Percentiles rank a stretch among this genome's conserved stretches.
Evolutionary conservation across 2,888 invertebrate species (phyloP).

Genomic region (Lasioglossum figueresi): DNA sequence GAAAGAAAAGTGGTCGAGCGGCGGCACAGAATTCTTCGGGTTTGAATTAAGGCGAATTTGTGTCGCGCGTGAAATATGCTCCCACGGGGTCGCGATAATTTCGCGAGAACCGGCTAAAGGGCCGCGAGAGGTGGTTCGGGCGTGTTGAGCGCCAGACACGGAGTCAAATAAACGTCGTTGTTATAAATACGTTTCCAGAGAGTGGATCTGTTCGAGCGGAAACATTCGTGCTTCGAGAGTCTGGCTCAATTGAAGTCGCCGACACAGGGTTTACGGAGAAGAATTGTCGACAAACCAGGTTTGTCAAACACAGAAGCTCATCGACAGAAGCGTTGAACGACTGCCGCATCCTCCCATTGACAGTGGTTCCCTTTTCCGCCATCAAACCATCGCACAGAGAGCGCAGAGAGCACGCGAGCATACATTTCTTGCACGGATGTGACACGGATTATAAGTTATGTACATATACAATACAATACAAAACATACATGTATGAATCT

Average conservation of each 20-base stretch:
- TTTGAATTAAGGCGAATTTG: constrained; percentile 10
- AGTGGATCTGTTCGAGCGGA: not conserved
- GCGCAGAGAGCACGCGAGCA: too few species aligned
- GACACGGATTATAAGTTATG: not conserved
- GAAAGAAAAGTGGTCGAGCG: not conserved
- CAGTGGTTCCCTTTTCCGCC: not conserved
- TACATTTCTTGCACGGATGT: not conserved
- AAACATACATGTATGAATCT: too few species aligned
- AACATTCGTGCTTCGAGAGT: not conserved
- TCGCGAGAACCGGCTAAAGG: not conserved
- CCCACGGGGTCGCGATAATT: constrained; percentile 5
- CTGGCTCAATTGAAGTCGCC: not conserved
- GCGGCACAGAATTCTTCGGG: not conserved
- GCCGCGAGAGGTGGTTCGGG: not conserved
- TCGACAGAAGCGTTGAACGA: not conserved
- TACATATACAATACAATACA: too few species aligned
- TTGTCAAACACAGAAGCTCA: not conserved
- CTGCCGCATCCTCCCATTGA: not conserved
- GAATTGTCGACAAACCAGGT: not conserved
- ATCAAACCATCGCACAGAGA: too few species aligned
- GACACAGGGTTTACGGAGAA: not conserved
- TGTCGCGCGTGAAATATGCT: not conserved
- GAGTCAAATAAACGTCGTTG: constrained; percentile 19
- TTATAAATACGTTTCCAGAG: constrained; percentile 11
- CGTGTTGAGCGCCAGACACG: not conserved